Evolutionary conservation across 2,797 vertebrate species (phyloP), one percentile per base, ranked within the genome.

Genomic region (Chelon labrosus): DNA sequence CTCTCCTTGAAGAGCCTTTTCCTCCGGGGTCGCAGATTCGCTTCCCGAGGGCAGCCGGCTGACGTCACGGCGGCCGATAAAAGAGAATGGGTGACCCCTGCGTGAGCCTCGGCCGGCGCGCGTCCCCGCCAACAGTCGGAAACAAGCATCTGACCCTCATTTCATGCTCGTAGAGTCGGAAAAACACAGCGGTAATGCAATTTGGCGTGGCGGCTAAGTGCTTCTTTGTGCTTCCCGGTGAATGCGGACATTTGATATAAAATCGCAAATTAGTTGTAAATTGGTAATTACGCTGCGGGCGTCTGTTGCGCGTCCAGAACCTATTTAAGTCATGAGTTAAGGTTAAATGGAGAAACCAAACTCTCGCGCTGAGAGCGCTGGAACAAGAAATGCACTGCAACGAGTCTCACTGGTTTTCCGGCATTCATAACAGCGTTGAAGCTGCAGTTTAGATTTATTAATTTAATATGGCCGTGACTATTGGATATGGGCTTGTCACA

Each of bases 1-100:
- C 87, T 89, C 85, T 89, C 87, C 92, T 93, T 89, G 80, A 88
- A 87, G 89, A 91, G 83, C 65, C 53, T 88, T 85, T 91, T 89
- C 88, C 86, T 88, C 81, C 52, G 77, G 22, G 90, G 91, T 82
- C 83, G 42, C 86, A 61, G 22, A 89, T 86, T 87, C 58, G 71
- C 89, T 93, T 94, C 92, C 91, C 65, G 84, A 88, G 87, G 83
- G 89, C 85, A 73, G n/a, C 51, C 44, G 58, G 75, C 83, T 90
- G 92, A 93, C 85, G 80, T 93, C 88, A 91, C 27, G 74, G 83
- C 51, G 64, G 65, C 88, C 47, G 81, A 89, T 67, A 68, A 82
- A 80, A 78, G 78, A 89, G 79, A 80, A 82, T 55, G 84, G 87
- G 77, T 75, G 87, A 85, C 88, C 85, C 80, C 77, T 78, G 75